A percentile compares a stretch with the other conserved stretches of the same genome.
Conservation (phyloP, 2,113 vertebrate genomes). For the Epinephelus lanceolatus region DNA sequence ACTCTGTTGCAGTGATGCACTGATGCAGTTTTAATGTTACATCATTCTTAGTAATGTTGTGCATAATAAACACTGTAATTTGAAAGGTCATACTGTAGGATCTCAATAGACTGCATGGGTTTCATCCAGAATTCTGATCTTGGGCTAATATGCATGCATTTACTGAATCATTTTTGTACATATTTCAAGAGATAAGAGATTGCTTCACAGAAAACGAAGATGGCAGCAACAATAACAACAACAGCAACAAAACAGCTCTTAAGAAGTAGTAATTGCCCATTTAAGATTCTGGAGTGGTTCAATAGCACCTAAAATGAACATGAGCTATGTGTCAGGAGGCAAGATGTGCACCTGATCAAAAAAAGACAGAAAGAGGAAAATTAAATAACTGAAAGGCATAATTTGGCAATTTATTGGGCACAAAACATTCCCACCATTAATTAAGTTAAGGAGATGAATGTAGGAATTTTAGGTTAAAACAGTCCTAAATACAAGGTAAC, state of each 20-base stretch:
- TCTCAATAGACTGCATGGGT: not conserved
- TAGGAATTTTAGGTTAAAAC: conserved; percentile 25
- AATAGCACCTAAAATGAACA: conserved; percentile 3
- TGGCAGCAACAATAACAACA: too few relatives aligned
- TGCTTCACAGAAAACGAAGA: not conserved
- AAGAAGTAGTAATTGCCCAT: not conserved
- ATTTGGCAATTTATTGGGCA: conserved; percentile 34
- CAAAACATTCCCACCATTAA: not conserved
- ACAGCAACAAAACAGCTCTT: too few relatives aligned
- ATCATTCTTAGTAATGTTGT: not conserved
- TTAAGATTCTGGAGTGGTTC: not conserved
- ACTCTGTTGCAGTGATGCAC: too few relatives aligned
- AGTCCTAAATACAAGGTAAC: conserved; percentile 20
- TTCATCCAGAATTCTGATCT: not conserved
- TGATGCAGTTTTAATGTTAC: not conserved
- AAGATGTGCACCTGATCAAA: conserved; percentile 19
- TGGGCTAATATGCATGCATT: not conserved
- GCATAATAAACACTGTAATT: not conserved
- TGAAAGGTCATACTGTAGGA: not conserved
- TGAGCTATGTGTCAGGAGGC: not conserved
- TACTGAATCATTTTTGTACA: not conserved
- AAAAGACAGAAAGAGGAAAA: not conserved
- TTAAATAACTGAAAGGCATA: conserved; percentile 11
- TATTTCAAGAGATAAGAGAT: not conserved
- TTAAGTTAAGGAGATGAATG: conserved; percentile 33